Percentiles rank a stretch among this genome's conserved stretches.
These are phyloP conservation scores for Ciconia nigra DNA, from an alignment of 2,797 vertebrate genomes.

Conservation along the genomic window DNA sequence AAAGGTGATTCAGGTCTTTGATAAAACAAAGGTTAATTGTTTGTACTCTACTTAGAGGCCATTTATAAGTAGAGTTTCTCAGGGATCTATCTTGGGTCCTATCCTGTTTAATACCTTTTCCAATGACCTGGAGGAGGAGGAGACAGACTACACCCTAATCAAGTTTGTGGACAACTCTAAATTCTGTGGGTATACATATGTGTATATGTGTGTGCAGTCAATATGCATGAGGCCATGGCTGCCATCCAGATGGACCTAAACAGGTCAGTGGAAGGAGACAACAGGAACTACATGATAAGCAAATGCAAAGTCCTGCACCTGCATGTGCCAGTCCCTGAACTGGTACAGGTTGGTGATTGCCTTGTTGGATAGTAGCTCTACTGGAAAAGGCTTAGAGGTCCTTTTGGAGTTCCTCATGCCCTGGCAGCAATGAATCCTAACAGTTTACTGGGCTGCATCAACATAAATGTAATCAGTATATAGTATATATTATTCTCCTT, in stretches of 20 bases:
- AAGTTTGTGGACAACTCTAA: neutral
- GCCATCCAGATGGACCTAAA: neutral
- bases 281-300: neutral
- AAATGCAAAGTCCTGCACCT: neutral
- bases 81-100: neutral
- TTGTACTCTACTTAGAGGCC: neutral
- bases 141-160: neutral
- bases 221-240: neutral
- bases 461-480: neutral
- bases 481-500: neutral
- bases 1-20: neutral
- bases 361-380: neutral
- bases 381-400: neutral
- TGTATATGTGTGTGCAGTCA: neutral
- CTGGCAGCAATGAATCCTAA: neutral
- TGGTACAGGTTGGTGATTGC: neutral
- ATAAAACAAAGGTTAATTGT: neutral
- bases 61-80: neutral
- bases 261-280: neutral
- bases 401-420: neutral
- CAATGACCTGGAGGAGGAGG: neutral
- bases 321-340: rapidly evolving
- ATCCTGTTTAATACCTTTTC: neutral
- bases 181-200: neutral
- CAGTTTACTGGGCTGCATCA: neutral